phyloP scores from a whole-genome alignment of 2,888 invertebrate species.

The Drosophila tanythrix region DNA sequence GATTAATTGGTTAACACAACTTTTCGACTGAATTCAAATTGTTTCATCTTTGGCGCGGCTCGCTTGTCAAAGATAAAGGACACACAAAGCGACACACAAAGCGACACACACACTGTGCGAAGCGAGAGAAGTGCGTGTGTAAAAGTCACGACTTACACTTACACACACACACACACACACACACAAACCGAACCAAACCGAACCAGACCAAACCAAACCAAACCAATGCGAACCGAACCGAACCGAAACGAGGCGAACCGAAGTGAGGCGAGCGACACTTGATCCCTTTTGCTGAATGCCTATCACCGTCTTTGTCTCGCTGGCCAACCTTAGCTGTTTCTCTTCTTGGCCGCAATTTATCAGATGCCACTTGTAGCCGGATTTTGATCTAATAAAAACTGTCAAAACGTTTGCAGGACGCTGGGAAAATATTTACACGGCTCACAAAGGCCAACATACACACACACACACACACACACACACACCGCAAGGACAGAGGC shows the following conservation, averaged over 20 bases:
- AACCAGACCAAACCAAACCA: not conserved
- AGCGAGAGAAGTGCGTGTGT: constrained; percentile 22
- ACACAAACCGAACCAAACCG: not conserved
- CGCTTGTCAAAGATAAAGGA: constrained; percentile 16
- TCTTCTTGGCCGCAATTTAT: constrained; percentile 71
- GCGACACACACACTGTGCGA: not conserved
- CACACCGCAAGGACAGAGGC: constrained; percentile 3
- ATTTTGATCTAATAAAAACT: constrained; percentile 82
- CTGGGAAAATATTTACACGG: constrained; percentile 81
- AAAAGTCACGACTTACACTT: constrained; percentile 27
- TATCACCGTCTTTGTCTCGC: constrained; percentile 33
- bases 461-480: constrained; percentile 11
- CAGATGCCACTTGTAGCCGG: constrained; percentile 75
- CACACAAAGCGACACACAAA: constrained; percentile 5
- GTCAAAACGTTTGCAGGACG: constrained; percentile 81
- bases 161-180: not conserved
- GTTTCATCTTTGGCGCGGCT: constrained; percentile 36
- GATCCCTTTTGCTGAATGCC: constrained; percentile 40
- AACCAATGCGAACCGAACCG: not conserved
- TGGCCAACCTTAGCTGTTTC: constrained; percentile 37
- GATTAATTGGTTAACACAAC: constrained; percentile 12
- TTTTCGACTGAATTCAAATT: constrained; percentile 15
- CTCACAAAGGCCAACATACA: constrained; percentile 39
- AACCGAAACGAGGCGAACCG: not conserved
- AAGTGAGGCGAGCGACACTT: constrained; percentile 39